Conservation (phyloP, 1,140 invertebrate species). For the Drosophila bocqueti region DNA sequence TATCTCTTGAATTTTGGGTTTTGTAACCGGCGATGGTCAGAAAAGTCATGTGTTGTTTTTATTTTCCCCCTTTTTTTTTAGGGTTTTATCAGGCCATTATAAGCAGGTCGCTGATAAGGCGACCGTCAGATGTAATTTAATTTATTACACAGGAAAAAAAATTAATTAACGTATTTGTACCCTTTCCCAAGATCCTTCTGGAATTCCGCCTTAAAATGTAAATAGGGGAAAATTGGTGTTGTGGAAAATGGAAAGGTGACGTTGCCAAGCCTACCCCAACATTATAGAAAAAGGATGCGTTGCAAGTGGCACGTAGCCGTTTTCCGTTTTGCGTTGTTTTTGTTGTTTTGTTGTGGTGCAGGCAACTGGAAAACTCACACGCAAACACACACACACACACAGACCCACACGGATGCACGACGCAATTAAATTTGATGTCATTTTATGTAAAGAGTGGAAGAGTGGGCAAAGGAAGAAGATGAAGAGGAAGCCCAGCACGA, state of each 20-base stretch:
- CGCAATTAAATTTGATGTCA: conserved; percentile 61
- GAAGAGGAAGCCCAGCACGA: conserved; percentile 4
- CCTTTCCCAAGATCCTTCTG: not conserved
- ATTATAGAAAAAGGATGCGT: conserved; percentile 58
- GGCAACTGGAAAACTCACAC: conserved; percentile 34
- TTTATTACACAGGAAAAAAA: conserved; percentile 22
- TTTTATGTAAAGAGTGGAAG: conserved; percentile 51
- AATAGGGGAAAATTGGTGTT: not conserved
- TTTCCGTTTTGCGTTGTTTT: conserved; percentile 9
- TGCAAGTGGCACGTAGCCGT: conserved; percentile 68
- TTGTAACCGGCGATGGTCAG: conserved; percentile 45
- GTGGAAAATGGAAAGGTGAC: not conserved
- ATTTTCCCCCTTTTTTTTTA: conserved; percentile 12
- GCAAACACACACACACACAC: conserved; percentile 11
- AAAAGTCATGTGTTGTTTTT: conserved; percentile 46
- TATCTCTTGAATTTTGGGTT: conserved; percentile 30
- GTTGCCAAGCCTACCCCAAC: conserved; percentile 49
- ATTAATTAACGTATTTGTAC: not conserved
- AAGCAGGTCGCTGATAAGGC: conserved; percentile 76
- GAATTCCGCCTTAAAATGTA: conserved; percentile 3
- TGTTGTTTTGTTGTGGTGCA: conserved; percentile 31
- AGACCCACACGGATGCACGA: conserved; percentile 25
- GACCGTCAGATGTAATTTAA: conserved; percentile 50
- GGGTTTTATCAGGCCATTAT: conserved; percentile 61
- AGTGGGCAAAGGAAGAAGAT: conserved; percentile 9